A percentile compares a stretch with the other conserved stretches of the same genome.
These are phyloP conservation scores for Propsilocerus akamusi DNA, from an alignment of 1,140 invertebrate genomes.

Conservation along the genomic window DNA sequence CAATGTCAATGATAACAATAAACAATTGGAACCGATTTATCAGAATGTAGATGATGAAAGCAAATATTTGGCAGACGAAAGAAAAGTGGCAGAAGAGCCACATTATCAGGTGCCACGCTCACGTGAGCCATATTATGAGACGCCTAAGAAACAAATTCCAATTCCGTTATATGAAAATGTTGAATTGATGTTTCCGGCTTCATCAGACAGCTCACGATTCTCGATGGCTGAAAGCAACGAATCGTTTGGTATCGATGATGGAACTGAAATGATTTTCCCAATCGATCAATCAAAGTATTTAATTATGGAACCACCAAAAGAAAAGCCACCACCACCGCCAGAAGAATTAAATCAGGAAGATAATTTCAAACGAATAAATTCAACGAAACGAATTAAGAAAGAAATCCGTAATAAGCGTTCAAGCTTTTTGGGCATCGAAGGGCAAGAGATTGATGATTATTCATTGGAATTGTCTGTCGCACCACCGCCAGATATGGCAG, in stretches of 20 bases:
- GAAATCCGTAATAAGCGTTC: constrained; percentile 67
- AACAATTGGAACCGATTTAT: constrained; percentile 18
- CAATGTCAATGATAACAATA: not conserved
- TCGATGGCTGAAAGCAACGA: not conserved
- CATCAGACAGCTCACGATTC: not conserved
- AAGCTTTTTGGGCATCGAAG: constrained; percentile 69
- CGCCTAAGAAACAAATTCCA: constrained; percentile 19
- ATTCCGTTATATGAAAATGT: constrained; percentile 37
- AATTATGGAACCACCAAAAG: constrained; percentile 55
- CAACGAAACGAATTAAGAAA: constrained; percentile 69
- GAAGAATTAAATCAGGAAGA: constrained; percentile 25
- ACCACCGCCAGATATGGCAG: constrained; percentile 60
- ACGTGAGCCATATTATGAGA: constrained; percentile 22
- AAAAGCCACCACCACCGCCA: constrained; percentile 71
- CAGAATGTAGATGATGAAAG: constrained; percentile 16
- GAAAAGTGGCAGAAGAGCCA: constrained; percentile 12
- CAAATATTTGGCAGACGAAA: not conserved
- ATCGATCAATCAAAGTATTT: not conserved
- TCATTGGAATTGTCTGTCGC: constrained; percentile 44
- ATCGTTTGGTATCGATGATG: not conserved
- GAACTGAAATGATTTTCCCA: not conserved
- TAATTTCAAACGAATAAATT: constrained; percentile 47
- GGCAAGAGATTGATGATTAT: constrained; percentile 42
- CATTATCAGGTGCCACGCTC: constrained; percentile 23
- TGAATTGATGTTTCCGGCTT: constrained; percentile 12